phyloP scores from a whole-genome alignment of 2,797 vertebrate genomes.

The Neomorphus geoffroyi region DNA sequence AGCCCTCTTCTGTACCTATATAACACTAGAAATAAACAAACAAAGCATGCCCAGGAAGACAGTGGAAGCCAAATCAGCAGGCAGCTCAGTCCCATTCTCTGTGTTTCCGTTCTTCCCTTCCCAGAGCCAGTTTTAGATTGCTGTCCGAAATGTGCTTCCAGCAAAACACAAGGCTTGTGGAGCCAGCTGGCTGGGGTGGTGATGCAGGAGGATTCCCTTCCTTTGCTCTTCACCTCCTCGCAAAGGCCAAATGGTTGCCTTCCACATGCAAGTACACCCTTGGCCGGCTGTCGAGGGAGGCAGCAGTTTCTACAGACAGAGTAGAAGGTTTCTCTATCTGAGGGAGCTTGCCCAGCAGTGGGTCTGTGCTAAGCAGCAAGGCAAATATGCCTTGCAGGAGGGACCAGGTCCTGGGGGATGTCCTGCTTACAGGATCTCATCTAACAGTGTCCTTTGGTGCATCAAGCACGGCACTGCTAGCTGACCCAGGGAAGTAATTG shows the following conservation, averaged over 20 bases:
- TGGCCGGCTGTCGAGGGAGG: background rate
- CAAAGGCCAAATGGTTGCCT: background rate
- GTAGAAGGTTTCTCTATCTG: background rate
- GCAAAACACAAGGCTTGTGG: background rate
- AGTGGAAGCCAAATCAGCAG: background rate
- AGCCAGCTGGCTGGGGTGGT: background rate
- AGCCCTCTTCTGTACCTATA: background rate
- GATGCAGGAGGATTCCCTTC: background rate
- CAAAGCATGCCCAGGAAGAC: background rate
- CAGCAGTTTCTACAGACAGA: accelerated
- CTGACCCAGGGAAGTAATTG: too few species aligned
- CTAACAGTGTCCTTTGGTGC: too few species aligned
- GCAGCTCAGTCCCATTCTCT: background rate
- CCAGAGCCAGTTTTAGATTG: background rate
- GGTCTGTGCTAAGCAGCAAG: background rate
- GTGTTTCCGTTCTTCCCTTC: background rate
- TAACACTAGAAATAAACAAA: background rate
- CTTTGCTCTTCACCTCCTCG: background rate
- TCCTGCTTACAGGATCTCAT: background rate
- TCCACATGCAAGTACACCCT: accelerated
- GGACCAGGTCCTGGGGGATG: background rate
- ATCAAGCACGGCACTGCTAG: too few species aligned
- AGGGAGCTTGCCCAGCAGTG: background rate
- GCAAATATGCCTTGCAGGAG: too few species aligned
- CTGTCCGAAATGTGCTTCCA: background rate